Evolutionary conservation across 2,113 vertebrate species (phyloP).

Genomic region (Pithys albifrons): DNA sequence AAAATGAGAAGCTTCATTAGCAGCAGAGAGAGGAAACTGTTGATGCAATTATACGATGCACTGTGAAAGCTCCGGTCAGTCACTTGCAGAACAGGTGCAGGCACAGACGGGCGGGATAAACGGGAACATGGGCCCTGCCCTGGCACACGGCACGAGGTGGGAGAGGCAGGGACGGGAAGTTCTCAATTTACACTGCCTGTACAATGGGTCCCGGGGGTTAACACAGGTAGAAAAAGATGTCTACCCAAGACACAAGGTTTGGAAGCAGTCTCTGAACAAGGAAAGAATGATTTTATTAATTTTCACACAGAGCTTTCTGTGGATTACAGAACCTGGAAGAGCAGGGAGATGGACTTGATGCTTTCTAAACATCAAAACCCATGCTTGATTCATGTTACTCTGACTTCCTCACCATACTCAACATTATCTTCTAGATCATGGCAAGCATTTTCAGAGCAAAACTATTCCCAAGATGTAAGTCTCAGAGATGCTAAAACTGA

Average conservation of each 20-base stretch:
- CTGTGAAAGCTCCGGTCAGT: not conserved
- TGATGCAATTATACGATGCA: not conserved
- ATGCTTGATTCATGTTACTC: not conserved
- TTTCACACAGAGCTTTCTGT: not conserved
- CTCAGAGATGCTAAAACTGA: not conserved
- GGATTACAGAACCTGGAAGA: not conserved
- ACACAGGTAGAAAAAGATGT: not conserved
- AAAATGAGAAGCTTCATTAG: constrained; percentile 12
- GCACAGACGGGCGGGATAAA: rapidly evolving
- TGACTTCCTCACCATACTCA: not conserved
- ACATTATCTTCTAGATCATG: not conserved
- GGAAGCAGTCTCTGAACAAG: not conserved
- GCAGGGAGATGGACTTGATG: not conserved
- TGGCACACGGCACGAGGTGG: rapidly evolving
- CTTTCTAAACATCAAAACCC: not conserved
- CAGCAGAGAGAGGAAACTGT: constrained; percentile 14
- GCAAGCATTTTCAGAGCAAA: not conserved
- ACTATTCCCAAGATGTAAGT: not conserved
- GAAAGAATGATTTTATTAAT: not conserved
- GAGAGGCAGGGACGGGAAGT: rapidly evolving
- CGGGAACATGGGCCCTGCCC: rapidly evolving
- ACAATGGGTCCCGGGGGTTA: not conserved
- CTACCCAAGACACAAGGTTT: not conserved
- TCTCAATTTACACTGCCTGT: not conserved
- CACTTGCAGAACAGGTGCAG: not conserved